Base-by-base conservation (phyloP, 2,797 vertebrate species). In the Galagoides demidoff region DNA sequence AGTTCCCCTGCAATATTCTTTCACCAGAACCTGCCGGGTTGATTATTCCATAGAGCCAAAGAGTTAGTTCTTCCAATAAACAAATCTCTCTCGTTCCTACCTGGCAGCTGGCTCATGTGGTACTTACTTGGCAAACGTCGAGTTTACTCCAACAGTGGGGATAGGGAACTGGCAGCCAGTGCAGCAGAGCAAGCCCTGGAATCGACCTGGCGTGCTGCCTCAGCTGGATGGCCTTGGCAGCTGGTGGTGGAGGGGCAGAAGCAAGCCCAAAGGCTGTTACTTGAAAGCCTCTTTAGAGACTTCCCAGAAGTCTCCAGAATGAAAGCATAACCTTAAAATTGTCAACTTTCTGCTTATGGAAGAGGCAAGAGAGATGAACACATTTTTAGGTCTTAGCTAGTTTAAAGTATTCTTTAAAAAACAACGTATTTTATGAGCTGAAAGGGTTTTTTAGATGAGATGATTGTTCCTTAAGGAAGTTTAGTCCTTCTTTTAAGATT, bases 91-190 rank as follows among this genome's bases (percentile, higher is more conserved):
- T 86, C 95, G 78, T 57, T 95, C 74, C 73, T 97, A 59, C 89
- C 81, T 87, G 45, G 89, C 94, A 95, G 91, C 91, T 97, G 96
- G 91, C 94, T 96, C 57, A 22, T 12, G 74, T 92, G 92, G 23
- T 57, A 89, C 91, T 98, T 89, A 95, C 88, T 31, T 97, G 97
- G 93, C 97, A 96, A 89, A 89, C 49, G 57, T 79, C 0, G 0
- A 27, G 49, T 95, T 96, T 64, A 66, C 81, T 97, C 77, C 31
- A 66, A 95, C 95, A 94, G 95, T 81, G 70, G 94, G 95, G 95
- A 85, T 89, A 90, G 49, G 84, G 87, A 90, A 29, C 70, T 94
- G 92, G 64, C 76, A 96, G 90, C 55, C 59, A 57, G 37, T 5
- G 52, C 87, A 76, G 89, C 88, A 89, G 79, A 94, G 43, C 61